Evolutionary conservation across 2,113 vertebrate species (phyloP).

Genomic region (Paracanthobrama guichenoti): DNA sequence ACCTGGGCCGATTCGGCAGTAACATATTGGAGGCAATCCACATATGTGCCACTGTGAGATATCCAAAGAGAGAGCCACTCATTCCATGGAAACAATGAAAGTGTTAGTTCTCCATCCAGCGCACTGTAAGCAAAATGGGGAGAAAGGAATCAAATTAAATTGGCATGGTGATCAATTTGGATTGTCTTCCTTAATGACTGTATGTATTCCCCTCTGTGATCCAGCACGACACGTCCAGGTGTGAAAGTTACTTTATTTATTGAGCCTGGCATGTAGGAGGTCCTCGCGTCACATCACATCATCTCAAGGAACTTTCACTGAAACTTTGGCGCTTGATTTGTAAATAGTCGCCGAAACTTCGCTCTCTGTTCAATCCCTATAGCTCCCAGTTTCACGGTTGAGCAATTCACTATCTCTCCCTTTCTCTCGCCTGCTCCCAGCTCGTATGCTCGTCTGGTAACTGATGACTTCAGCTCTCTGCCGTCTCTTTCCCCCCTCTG

Average conservation of each 20-base stretch:
- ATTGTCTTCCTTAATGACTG: constrained; percentile 57
- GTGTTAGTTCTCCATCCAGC: constrained; percentile 61
- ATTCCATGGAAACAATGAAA: constrained; percentile 57
- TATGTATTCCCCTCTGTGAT: constrained; percentile 60
- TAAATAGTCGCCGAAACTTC: background rate
- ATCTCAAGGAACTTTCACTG: constrained; percentile 16
- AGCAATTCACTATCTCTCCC: constrained; percentile 50
- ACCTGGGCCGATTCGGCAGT: constrained; percentile 76
- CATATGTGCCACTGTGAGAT: constrained; percentile 67
- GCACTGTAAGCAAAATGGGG: constrained; percentile 48
- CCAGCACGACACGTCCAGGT: constrained; percentile 66
- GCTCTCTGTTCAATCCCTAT: constrained; percentile 28
- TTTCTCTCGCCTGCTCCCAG: constrained; percentile 60
- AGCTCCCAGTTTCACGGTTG: constrained; percentile 46
- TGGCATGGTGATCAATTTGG: constrained; percentile 52
- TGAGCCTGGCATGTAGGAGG: constrained; percentile 54
- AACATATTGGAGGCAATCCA: constrained; percentile 78
- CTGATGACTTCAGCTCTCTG: constrained; percentile 77
- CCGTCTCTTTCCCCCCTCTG: constrained; percentile 66
- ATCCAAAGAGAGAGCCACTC: constrained; percentile 58
- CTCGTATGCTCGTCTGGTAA: constrained; percentile 58
- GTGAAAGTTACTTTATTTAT: constrained; percentile 55
- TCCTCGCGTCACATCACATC: constrained; percentile 64
- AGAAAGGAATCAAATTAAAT: constrained; percentile 34
- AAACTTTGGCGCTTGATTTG: constrained; percentile 24